phyloP scores from a whole-genome alignment of 2,797 vertebrate genomes.

The Sardinella longiceps region DNA sequence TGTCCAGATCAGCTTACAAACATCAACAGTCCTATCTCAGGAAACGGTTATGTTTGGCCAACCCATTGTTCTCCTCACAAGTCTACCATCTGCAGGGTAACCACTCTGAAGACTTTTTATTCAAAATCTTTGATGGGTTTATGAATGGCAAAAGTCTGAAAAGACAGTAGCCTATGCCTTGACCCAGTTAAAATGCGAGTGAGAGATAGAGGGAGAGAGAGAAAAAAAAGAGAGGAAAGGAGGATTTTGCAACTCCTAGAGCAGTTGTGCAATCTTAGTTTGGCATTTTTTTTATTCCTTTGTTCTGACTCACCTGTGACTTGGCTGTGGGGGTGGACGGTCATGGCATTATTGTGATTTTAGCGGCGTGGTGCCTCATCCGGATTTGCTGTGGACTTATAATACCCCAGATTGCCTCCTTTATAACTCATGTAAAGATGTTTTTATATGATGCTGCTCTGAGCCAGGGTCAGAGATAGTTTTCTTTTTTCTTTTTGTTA shows the following conservation, averaged over 20 bases:
- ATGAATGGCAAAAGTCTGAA: neutral
- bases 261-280: constrained; percentile 50
- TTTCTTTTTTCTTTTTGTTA: neutral
- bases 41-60: neutral
- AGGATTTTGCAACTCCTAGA: neutral
- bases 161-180: neutral
- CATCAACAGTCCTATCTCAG: constrained; percentile 7
- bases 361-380: neutral
- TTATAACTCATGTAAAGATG: neutral
- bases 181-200: neutral
- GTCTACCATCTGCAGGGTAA: neutral
- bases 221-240: neutral
- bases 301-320: constrained; percentile 60
- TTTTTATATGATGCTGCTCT: constrained; percentile 7
- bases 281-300: constrained; percentile 61
- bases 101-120: neutral
- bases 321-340: constrained; percentile 56
- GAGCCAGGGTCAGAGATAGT: neutral
- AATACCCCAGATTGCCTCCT: neutral
- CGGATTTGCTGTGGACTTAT: constrained; percentile 10
- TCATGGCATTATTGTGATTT: constrained; percentile 55
- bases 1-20: constrained; percentile 57
- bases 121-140: neutral
- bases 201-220: neutral
- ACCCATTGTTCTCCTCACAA: neutral